Evolutionary conservation across 2,797 vertebrate genomes (phyloP), one percentile per base, ranked within the genome.

Genomic region (Lithobates pipiens): DNA sequence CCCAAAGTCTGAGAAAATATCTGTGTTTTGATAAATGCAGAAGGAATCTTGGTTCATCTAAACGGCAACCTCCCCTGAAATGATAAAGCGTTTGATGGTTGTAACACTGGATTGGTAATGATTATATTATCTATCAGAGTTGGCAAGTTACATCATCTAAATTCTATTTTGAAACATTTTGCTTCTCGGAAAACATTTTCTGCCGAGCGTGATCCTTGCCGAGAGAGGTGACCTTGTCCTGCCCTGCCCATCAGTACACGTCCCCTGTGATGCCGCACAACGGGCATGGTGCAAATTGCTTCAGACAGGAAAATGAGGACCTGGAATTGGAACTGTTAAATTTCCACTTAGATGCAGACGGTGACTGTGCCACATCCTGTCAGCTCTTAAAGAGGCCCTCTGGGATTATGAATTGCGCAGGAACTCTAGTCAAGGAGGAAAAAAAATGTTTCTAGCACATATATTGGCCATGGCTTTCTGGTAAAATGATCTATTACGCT

Each of bases 61-160:
- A 76, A 68, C 50, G n/a, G 5, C n/a, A 42, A 39, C 71, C 73
- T 81, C 69, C 69, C n/a, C 54, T 61, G 71, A 39, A 72, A 72
- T 81, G 79, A 94, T 96, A 94, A 95, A 88, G 89, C 86, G 71
- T 90, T 92, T 94, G 95, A 92, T 86, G 89, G 85, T 91, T 65
- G 88, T 50, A 93, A 93, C 82, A 89, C 89, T 85, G 81, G 16
- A 25, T 70, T 70, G 34, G 80, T 82, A 63, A 73, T 74, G 80
- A 82, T 82, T 61, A 82, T 74, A 73, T 73, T 73, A 73, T 82
- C 69, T 89, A 89, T 81, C 85, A 86, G 87, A 85, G 32, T 81
- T 5, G 8, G 36, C 71, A 89, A 88, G 42, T 86, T 89, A 91
- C 82, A 91, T 57, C 27, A 77, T 76, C 68, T 74, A 85, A 79